phyloP scores from a whole-genome alignment of 2,888 invertebrate genomes.

The Dynastes grantii region DNA sequence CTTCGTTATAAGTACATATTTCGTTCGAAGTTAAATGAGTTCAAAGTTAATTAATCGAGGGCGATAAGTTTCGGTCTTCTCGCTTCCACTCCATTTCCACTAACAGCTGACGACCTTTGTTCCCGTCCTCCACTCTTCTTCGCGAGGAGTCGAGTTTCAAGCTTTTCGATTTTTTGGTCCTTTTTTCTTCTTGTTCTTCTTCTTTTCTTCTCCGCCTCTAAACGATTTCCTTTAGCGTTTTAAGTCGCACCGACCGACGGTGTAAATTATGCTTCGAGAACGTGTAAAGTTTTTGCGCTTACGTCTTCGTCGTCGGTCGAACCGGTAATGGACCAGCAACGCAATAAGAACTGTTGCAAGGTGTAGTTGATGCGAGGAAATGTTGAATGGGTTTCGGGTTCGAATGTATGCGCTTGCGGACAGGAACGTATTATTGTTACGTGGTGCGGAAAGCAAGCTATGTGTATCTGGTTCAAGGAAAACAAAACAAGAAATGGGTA shows the following conservation, averaged over 20 bases:
- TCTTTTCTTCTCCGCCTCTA: background rate
- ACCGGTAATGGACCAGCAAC: constrained; percentile 6
- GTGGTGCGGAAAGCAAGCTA: background rate
- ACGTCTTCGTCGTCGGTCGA: constrained; percentile 25
- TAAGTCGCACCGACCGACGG: constrained; percentile 38
- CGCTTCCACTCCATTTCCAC: background rate
- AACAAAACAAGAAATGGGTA: too few relatives aligned
- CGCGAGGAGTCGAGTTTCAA: background rate
- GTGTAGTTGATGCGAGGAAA: constrained; percentile 10
- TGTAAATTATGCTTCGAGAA: constrained; percentile 31
- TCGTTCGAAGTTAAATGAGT: constrained; percentile 8
- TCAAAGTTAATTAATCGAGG: constrained; percentile 27
- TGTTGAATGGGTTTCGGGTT: constrained; percentile 10
- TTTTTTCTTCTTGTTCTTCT: too few relatives aligned
- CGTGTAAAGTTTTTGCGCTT: constrained; percentile 40
- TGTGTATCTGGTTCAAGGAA: too few relatives aligned
- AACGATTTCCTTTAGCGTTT: constrained; percentile 30
- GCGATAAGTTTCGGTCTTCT: background rate
- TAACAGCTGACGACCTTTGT: too few relatives aligned
- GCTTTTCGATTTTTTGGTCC: too few relatives aligned
- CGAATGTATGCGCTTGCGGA: background rate
- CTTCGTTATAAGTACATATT: background rate
- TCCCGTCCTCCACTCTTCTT: background rate
- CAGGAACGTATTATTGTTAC: constrained; percentile 4
- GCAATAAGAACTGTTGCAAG: constrained; percentile 2